Base-by-base conservation (phyloP, 2,113 vertebrate genomes). In the Cariama cristata region DNA sequence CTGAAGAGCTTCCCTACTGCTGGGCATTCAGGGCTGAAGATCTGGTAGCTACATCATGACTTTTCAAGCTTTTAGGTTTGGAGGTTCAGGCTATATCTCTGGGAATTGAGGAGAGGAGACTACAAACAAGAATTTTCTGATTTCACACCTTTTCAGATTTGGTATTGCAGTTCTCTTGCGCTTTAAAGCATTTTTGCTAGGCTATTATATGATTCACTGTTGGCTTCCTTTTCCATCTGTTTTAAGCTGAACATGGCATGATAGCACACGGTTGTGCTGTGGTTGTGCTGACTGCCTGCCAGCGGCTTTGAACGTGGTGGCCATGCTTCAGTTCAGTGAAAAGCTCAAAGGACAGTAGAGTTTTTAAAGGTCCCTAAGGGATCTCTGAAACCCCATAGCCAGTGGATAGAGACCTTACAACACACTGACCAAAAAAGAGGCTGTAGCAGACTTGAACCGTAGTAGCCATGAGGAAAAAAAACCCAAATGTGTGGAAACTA, bases 261-360 rank as follows among this genome's bases (percentile, higher is more conserved):
- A 66, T 23, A 33, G 42, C 69, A 47, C 9, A 33, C 0, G 7
- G 44, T 30, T 84, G 52, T 79, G 26, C 59, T 64, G 56, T 80
- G 63, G 60, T 62, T 59, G 47, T 93, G 76, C 52, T 87, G 74
- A 3, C 40, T 63, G 56, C 59, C 53, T 85, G 76, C 68, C 52
- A 28, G 83, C 0, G 0, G 22, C 74, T 93, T 86, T 68, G 71
- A 79, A 44, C 0, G 1, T 47, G 64, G 40, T 84, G 84, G 60
- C 60, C 18, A 8, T 26, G 72, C 45, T 76, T 73, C 44, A 59
- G 22, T 58, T 87, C 82, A 86, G 2, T 40, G 45, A 42, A 86
- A 77, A 86, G 12, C 63, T 90, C 49, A 35, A 77, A 69, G 63
- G 66, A 28, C 45, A 66, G 35, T 50, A 42, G 86, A 69, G 53